Percentiles rank a stretch among this genome's conserved stretches.
These are phyloP conservation scores for Plebejus anna DNA, from an alignment of 2,888 invertebrate species.

Conservation along the genomic window DNA sequence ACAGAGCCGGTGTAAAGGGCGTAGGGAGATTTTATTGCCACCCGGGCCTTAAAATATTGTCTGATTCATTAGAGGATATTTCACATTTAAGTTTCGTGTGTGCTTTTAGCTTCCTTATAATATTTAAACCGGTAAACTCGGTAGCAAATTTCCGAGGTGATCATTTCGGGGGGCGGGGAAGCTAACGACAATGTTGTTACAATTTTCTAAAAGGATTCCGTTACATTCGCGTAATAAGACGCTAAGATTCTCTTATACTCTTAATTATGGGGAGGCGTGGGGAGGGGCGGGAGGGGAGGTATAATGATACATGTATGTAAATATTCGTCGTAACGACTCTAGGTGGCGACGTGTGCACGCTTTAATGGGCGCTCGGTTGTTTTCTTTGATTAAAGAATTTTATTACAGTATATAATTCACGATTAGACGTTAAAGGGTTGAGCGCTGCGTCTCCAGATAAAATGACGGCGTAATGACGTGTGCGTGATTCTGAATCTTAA, in stretches of 20 bases:
- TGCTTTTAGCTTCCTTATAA: conserved; percentile 60
- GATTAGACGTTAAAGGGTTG: conserved; percentile 76
- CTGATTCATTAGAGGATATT: conserved; percentile 80
- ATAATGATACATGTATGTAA: conserved; percentile 80
- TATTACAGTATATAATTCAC: conserved; percentile 78
- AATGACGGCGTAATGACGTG: conserved; percentile 70
- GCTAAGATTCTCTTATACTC: conserved; percentile 79
- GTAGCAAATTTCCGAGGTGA: conserved; percentile 63
- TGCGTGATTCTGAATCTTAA: conserved; percentile 76
- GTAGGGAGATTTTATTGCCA: conserved; percentile 75
- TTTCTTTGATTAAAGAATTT: conserved; percentile 81
- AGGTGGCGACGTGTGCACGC: conserved; percentile 75
- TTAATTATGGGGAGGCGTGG: conserved; percentile 70
- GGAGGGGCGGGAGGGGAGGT: conserved; percentile 44
- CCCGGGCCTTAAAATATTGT: conserved; percentile 78
- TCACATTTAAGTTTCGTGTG: conserved; percentile 76
- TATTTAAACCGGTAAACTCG: conserved; percentile 59
- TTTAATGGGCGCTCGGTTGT: conserved; percentile 75
- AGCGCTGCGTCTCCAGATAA: conserved; percentile 67
- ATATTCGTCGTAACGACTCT: conserved; percentile 73
- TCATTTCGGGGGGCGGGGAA: conserved; percentile 60
- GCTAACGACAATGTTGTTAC: conserved; percentile 71
- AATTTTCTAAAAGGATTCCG: conserved; percentile 79
- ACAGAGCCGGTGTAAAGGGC: conserved; percentile 73
- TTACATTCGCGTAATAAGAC: conserved; percentile 78